A percentile compares a stretch with the other conserved stretches of the same genome.
Evolutionary conservation across 2,113 vertebrate species (phyloP).

Genomic region (Scomber japonicus): DNA sequence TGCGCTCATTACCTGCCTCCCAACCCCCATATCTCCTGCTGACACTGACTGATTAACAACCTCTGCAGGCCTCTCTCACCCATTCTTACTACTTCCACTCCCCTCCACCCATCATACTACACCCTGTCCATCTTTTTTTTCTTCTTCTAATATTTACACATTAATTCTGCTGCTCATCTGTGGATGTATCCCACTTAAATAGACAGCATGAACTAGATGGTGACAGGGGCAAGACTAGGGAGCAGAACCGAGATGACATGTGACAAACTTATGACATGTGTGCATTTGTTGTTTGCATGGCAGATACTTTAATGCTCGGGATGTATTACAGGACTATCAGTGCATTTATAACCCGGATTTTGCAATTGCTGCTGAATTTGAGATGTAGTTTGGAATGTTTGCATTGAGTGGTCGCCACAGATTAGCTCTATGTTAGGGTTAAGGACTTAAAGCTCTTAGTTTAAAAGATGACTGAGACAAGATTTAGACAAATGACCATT

Average conservation of each 20-base stretch:
- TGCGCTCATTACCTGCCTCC: slow-evolving; percentile 45
- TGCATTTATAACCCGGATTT: not conserved
- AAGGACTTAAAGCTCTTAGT: not conserved
- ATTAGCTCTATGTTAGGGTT: slow-evolving; percentile 12
- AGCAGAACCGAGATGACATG: not conserved
- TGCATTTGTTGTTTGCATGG: slow-evolving; percentile 7
- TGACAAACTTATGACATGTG: slow-evolving; percentile 2
- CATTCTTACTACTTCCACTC: not conserved
- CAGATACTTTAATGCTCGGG: not conserved
- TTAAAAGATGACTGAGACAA: not conserved
- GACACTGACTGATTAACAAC: slow-evolving; percentile 61
- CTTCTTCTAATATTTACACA: slow-evolving; percentile 49
- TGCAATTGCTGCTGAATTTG: not conserved
- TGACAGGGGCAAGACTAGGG: slow-evolving; percentile 1
- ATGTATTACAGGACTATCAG: not conserved
- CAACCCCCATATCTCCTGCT: slow-evolving; percentile 46
- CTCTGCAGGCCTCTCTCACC: slow-evolving; percentile 13
- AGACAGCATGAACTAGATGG: not conserved
- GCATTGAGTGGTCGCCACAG: not conserved
- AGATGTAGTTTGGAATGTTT: slow-evolving; percentile 9
- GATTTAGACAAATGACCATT: not conserved
- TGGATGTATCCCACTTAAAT: slow-evolving; percentile 8
- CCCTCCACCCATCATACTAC: slow-evolving; percentile 13
- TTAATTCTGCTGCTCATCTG: slow-evolving; percentile 27
- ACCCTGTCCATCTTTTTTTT: slow-evolving; percentile 21